Base-by-base conservation (phyloP, 2,888 invertebrate genomes). In the Morpho achilles region DNA sequence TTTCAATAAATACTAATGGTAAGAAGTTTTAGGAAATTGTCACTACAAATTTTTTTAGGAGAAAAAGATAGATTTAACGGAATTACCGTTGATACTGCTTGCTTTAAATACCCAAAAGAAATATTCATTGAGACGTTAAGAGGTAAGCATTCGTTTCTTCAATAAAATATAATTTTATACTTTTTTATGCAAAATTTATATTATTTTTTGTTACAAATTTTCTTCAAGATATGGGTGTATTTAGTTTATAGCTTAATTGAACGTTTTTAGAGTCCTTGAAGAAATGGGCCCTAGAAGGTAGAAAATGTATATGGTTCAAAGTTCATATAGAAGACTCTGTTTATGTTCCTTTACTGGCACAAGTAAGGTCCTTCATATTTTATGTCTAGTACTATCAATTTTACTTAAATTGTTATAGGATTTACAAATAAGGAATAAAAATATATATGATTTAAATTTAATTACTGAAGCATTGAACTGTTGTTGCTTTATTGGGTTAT, bases 281-380 rank as follows among this genome's bases (percentile, higher is more conserved):
- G 40, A 82, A 85, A 67, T 97, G 97, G 97, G 83, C 65, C n/a
- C 74, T 81, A 10, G 91, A 92, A 62, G 92, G 93, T 40, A 92
- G 91, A 66, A 91, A 95, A 64, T 94, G 95, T 50, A 92, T 97
- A 69, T 97, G 97, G 97, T 96, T 97, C 76, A 93, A 93, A 75
- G 93, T 97, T 0, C 86, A 93, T 70, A 91, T 94, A 53, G 82
- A 92, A 50, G 92, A 96, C 71, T 87, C 95, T 0, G 88, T 88
- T 22, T 94, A 94, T 93, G 92, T 97, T 56, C 96, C 97, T 32
- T 76, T 93, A 61, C 84, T 97, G 68, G 93, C 94, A 40, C 90
- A 94, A 87, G 95, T 95, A 87, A 77, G 78, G 78, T 45, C 57
- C 57, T 44, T 10, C 7, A 40, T 10, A 2, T 7, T 44, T 44